Percentiles rank a stretch among this genome's conserved stretches.
phyloP scores from a whole-genome alignment of 2,113 vertebrate genomes.

The Platysternon megacephalum region DNA sequence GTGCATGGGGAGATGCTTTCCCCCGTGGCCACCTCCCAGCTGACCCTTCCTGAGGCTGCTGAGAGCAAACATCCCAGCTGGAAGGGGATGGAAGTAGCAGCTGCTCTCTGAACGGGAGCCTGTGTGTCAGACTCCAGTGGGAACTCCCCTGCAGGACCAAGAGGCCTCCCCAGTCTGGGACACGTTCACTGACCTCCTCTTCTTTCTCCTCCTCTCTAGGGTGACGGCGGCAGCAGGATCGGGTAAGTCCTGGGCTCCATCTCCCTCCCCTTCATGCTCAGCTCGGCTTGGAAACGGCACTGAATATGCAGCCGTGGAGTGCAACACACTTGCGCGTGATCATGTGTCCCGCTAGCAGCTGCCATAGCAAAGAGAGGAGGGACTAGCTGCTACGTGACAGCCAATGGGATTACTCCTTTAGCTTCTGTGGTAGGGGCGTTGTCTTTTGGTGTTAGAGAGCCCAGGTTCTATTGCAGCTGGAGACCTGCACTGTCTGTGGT shows the following conservation, averaged over 20 bases:
- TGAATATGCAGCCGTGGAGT: not conserved
- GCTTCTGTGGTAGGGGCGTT: not conserved
- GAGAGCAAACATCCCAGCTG: not conserved
- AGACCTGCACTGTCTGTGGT: not conserved
- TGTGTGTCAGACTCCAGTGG: not conserved
- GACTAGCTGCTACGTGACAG: not conserved
- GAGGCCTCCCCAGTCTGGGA: too few relatives aligned
- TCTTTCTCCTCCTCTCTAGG: not conserved
- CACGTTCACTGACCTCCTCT: not conserved
- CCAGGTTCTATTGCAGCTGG: not conserved
- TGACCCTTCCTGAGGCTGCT: not conserved
- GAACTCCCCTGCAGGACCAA: too few relatives aligned
- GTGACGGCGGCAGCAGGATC: not conserved
- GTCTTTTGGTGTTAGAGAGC: not conserved
- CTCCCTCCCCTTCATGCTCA: not conserved
- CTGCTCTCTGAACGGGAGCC: not conserved
- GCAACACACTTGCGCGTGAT: too few relatives aligned
- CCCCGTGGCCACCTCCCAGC: too few relatives aligned
- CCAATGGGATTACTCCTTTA: not conserved
- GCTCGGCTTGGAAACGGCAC: too few relatives aligned
- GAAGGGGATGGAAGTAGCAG: not conserved
- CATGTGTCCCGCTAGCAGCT: not conserved
- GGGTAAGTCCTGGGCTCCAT: constrained; percentile 20
- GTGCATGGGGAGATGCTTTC: too few relatives aligned
- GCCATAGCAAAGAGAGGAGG: not conserved